Base-by-base conservation (phyloP, 92 coral and sea anemone genomes). In the Parazoanthus darwini region DNA sequence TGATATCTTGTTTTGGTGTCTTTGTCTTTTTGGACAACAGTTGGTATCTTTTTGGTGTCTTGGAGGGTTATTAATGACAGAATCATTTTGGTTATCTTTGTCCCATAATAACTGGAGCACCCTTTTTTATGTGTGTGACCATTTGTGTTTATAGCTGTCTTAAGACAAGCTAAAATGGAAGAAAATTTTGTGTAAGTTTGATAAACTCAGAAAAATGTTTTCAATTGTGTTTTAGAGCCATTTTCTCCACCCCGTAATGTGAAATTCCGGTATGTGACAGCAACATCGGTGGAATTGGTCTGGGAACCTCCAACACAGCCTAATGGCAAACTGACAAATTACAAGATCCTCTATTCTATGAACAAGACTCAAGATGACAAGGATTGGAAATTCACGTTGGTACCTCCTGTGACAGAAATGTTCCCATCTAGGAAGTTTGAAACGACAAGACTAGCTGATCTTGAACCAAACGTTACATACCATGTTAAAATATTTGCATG, bases 251-350 rank as follows among this genome's bases (percentile, higher is more conserved):
- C 98, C 66, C 88, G 86, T 51, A 89, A 90, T 81, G 80, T 96
- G 3, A 79, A 89, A 71, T 93, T 84, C 74, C 42, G 72, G 35
- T 86, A 79, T 29, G 71, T 33, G 88, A 85, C 94, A 48, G 56
- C 59, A 25, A 58, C 82, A 13, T 74, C 92, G 9, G 88, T 95
- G 22, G 81, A 81, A 26, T 20, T 96, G 8, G 66, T 25, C n/a
- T 96, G 99, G 99, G 89, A 88, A 59, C 89, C 91, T 9, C 98
- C 98, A 16, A 8, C 37, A 13, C 87, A 87, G 63, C 94, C 96
- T 33, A 94, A 95, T 85, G 99, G 98, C 20, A 58, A 91, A 39
- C 84, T 95, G 63, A 89, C 85, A 18, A 75, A 82, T 29, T 96
- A 93, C 92, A 84, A 87, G 35, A 90, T 96, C 44, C 70, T 86